Evolutionary conservation across 53 echinoderm and acorn worm species (phyloP), one percentile per base, ranked within the genome.

Genomic region (Temnopleurus reevesii): DNA sequence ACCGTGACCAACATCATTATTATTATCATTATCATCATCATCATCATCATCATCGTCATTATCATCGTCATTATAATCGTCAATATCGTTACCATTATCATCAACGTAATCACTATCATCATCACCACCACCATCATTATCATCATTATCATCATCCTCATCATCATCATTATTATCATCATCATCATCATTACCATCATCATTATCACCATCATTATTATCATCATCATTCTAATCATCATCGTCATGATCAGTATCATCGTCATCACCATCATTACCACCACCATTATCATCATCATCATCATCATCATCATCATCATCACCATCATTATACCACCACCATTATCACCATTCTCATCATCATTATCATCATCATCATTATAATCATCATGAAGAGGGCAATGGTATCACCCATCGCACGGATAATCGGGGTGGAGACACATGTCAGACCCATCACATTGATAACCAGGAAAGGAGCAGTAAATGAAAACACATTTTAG

Each of bases 141-240:
- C 56, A 38, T 25, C 84, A 47, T 27, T n/a, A 28, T 3, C 27
- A 53, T 10, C 8, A 31, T 23, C 25, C 9, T 23, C 34, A 24
- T 13, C 56, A 5, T 83, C 83, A 15, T 65, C 66, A 77, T 25
- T 12, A 45, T 24, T 45, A 46, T 25, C 25, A 45, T 45, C 3
- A 45, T 55, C 56, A 83, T 36, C 34, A 83, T 6, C 83, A 83
- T 45, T 51, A 76, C 53, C 77, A 49, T 76, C 89, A 41, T 35
- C 89, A 15, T 19, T 38, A 31, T 30, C 26, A 49, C 19, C 55
- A 55, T 30, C 45, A 58, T 34, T 19, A 35, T 19, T 15, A 38
- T 12, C 55, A 76, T 76, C 12, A 34, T 36, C 33, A 0, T 53
- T 21, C 12, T 71, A 35, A 28, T 31, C 49, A 89, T 19, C 76